These are phyloP conservation scores for Ectemnius continuus DNA, from an alignment of 2,888 invertebrate species.

Conservation along the genomic window DNA sequence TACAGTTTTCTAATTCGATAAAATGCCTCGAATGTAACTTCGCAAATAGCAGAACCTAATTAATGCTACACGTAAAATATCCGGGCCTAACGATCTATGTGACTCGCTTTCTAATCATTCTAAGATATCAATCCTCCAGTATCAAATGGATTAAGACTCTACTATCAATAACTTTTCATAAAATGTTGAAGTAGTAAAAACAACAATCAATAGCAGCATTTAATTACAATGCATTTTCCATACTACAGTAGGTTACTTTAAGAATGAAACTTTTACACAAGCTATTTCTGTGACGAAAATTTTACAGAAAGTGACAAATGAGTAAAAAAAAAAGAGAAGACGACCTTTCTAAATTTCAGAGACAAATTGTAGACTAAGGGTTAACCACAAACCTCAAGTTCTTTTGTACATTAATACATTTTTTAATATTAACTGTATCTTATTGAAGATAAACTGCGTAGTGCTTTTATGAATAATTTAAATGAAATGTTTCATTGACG, in stretches of 20 bases:
- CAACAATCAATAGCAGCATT: conserved; percentile 26
- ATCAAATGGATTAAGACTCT: too few species aligned
- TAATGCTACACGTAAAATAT: conserved; percentile 12
- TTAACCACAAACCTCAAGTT: conserved; percentile 46
- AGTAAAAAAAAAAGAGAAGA: conserved; percentile 36
- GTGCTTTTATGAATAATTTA: conserved; percentile 17
- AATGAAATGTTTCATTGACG: conserved; percentile 31
- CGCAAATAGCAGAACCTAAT: conserved; percentile 16
- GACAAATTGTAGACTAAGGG: conserved; percentile 21
- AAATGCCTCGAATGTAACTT: conserved; percentile 16
- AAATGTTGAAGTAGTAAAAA: conserved; percentile 20
- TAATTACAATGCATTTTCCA: conserved; percentile 23
- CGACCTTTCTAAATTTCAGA: conserved; percentile 51
- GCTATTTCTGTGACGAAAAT: conserved; percentile 52
- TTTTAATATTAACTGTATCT: conserved; percentile 31
- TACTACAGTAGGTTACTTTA: conserved; percentile 24
- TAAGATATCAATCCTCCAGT: not conserved
- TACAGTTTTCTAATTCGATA: conserved; percentile 4
- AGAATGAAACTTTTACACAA: conserved; percentile 49
- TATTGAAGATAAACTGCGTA: conserved; percentile 12
- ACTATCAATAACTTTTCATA: conserved; percentile 9
- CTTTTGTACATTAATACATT: conserved; percentile 57
- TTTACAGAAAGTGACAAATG: conserved; percentile 40
- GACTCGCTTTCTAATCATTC: conserved; percentile 16
- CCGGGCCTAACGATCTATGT: conserved; percentile 37